phyloP scores from a whole-genome alignment of 1,140 invertebrate species.

The Bombus sibiricus region DNA sequence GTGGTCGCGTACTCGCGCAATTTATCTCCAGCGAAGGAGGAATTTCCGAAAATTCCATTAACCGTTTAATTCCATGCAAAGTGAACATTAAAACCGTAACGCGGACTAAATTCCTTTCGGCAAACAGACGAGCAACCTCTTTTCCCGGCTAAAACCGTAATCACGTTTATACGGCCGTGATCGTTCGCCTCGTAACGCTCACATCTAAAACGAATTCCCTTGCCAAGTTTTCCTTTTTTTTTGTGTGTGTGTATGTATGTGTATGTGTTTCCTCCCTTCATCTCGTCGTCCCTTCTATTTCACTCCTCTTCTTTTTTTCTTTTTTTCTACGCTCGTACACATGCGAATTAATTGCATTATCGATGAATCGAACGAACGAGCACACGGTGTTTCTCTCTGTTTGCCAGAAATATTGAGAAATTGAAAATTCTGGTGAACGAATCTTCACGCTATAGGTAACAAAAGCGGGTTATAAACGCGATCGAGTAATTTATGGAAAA shows the following conservation, averaged over 20 bases:
- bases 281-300: background rate
- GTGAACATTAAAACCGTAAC: constrained; percentile 30
- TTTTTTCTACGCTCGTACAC: background rate
- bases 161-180: constrained; percentile 35
- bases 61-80: constrained; percentile 27
- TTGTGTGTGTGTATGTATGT: background rate
- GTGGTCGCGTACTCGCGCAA: background rate
- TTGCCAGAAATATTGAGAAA: constrained; percentile 2
- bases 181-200: constrained; percentile 28
- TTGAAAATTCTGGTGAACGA: background rate
- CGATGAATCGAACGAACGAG: constrained; percentile 7
- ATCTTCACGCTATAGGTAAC: background rate
- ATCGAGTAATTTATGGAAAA: background rate
- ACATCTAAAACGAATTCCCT: constrained; percentile 34
- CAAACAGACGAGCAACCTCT: constrained; percentile 21
- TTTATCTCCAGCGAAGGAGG: background rate
- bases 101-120: constrained; percentile 21
- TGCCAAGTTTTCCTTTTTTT: background rate
- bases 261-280: background rate
- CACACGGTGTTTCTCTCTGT: background rate
- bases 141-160: constrained; percentile 33
- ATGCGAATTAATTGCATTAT: constrained; percentile 30
- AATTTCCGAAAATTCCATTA: constrained; percentile 43
- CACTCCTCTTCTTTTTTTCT: background rate
- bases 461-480: background rate